Evolutionary conservation across 2,888 invertebrate species (phyloP).

Genomic region (Epirrita christyi): DNA sequence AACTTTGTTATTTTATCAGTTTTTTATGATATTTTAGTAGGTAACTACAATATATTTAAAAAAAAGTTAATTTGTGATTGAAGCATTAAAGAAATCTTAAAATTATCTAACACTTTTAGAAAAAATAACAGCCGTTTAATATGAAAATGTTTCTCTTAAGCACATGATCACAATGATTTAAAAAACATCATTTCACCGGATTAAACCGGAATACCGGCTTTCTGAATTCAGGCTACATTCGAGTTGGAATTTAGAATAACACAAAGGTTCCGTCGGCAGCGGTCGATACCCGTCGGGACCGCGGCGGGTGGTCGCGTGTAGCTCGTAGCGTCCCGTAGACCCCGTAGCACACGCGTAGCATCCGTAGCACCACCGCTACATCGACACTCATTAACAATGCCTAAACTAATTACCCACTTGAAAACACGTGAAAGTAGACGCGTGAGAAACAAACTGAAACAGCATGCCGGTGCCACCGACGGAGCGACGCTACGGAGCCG

Average conservation of each 20-base stretch:
- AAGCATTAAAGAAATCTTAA: too few relatives aligned
- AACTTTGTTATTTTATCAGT: not conserved
- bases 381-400: constrained; percentile 58
- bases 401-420: constrained; percentile 60
- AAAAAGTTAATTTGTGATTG: not conserved
- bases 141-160: too few relatives aligned
- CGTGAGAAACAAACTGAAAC: constrained; percentile 64
- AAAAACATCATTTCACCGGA: too few relatives aligned
- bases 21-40: not conserved
- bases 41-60: not conserved
- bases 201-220: not conserved
- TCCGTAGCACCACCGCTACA: constrained; percentile 38
- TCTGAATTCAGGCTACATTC: not conserved
- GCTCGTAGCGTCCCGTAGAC: constrained; percentile 28
- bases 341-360: constrained; percentile 27
- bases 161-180: not conserved
- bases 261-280: constrained; percentile 50
- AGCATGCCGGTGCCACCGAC: constrained; percentile 53
- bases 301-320: constrained; percentile 32
- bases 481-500: constrained; percentile 54
- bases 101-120: too few relatives aligned
- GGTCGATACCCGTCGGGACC: constrained; percentile 25
- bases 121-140: too few relatives aligned
- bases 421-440: constrained; percentile 59
- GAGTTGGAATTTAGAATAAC: not conserved